These are phyloP conservation scores for Capreolus pygargus DNA, from an alignment of 2,113 vertebrate genomes.

Conservation along the genomic window DNA sequence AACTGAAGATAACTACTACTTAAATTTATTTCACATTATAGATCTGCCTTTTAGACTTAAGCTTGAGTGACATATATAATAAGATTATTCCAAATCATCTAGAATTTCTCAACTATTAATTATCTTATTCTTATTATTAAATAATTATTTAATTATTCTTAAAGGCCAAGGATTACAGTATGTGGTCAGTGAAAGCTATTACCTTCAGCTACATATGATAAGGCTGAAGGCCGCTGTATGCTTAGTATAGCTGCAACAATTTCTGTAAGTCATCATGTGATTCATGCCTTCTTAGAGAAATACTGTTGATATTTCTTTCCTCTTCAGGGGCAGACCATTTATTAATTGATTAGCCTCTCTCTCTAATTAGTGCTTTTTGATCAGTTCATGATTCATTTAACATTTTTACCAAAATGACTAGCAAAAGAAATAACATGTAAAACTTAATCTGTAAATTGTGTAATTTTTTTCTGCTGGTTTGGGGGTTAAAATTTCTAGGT, in stretches of 20 bases:
- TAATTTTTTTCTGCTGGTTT: neutral
- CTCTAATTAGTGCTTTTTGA: neutral
- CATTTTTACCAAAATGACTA: neutral
- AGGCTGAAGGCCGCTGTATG: neutral
- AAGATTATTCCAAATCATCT: neutral
- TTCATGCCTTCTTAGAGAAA: neutral
- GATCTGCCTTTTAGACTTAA: neutral
- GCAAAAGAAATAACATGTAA: neutral
- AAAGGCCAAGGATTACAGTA: neutral
- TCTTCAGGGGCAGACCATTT: neutral
- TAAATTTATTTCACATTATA: slow-evolving; percentile 27
- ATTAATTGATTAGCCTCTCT: neutral
- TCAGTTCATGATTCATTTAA: neutral
- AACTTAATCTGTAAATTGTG: neutral
- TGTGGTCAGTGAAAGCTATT: neutral
- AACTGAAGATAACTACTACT: neutral
- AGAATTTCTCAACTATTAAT: slow-evolving; percentile 21
- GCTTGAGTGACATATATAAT: neutral
- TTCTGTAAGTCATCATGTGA: neutral
- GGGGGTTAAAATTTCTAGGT: neutral
- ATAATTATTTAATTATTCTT: neutral
- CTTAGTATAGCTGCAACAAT: neutral
- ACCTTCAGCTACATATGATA: neutral
- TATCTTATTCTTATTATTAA: neutral
- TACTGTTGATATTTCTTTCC: neutral